Evolutionary conservation across 1,140 invertebrate genomes (phyloP), one percentile per base, ranked within the genome.

Genomic region (Ditylenchus dipsaci): DNA sequence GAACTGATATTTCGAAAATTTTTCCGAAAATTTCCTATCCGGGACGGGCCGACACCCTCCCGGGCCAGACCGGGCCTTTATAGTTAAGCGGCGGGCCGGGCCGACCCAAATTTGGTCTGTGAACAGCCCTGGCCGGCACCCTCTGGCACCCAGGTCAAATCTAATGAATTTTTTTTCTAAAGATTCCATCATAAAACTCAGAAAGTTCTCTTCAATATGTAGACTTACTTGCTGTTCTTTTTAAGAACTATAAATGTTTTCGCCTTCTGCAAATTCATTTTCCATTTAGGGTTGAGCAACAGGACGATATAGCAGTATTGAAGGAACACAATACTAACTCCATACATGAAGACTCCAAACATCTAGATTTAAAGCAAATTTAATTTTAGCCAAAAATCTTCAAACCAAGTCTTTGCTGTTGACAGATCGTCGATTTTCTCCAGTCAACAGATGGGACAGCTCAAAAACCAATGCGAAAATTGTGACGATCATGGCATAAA

Each of bases 281-380:
- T 68, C 89, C 68, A 83, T 87, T 85, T 90, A 90, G 84, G 77
- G 66, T 93, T 91, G 87, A 92, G 91, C 66, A 97, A 88, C 67
- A 97, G 87, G 87, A 95, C 96, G 85, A 91, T 91, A 87, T 95
- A 95, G 57, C 95, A 91, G 85, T 96, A 97, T 73, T 95, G 86
- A 75, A 97, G 88, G 87, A 96, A 97, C 70, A 95, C 85, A 82
- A 97, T 92, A 85, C 92, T 95, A 84, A 90, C 89, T 74, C 91
- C 90, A 85, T 96, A 97, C 56, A 97, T 88, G 85, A 95, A 97
- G 56, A 94, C 92, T 87, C 95, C 97, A 87, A 96, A 95, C 68
- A 90, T 91, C 89, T 97, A 86, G 45, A 86, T 15, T 21, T 60
- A 56, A 27, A 19, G 30, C 26, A 60, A 29, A 21, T 13, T 29